phyloP scores from a whole-genome alignment of 2,888 invertebrate genomes.

The Halictus quadricinctus region DNA sequence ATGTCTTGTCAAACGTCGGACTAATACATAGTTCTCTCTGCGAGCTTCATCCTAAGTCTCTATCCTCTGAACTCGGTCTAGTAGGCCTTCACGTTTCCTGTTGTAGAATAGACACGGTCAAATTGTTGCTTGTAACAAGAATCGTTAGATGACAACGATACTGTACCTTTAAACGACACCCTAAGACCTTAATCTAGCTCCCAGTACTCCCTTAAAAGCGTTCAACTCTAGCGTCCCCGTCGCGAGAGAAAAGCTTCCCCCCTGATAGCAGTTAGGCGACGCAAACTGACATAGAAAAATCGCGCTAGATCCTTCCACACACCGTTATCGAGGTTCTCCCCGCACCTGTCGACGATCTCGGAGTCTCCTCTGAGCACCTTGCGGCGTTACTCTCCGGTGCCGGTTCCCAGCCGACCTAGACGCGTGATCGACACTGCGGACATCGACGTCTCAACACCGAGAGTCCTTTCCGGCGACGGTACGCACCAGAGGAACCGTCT shows the following conservation, averaged over 20 bases:
- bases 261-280: no score
- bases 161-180: not conserved
- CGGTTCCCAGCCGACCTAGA: conserved; percentile 85
- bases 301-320: conserved; percentile 73
- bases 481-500: conserved; percentile 71
- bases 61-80: not conserved
- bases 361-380: conserved; percentile 83
- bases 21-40: not conserved
- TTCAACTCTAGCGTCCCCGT: not conserved
- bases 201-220: not conserved
- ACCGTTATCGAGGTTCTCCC: conserved; percentile 85
- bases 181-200: no score
- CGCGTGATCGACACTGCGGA: conserved; percentile 91
- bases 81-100: not conserved
- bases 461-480: conserved; percentile 66
- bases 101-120: not conserved
- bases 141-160: not conserved
- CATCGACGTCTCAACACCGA: conserved; percentile 89
- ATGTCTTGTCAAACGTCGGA: not conserved
- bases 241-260: not conserved
- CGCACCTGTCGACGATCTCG: conserved; percentile 89
- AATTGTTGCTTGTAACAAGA: not conserved
- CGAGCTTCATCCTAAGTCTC: not conserved
- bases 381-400: conserved; percentile 76
- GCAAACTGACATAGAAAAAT: not conserved